phyloP scores from a whole-genome alignment of 2,113 vertebrate genomes.

The Oceanodroma tethys region DNA sequence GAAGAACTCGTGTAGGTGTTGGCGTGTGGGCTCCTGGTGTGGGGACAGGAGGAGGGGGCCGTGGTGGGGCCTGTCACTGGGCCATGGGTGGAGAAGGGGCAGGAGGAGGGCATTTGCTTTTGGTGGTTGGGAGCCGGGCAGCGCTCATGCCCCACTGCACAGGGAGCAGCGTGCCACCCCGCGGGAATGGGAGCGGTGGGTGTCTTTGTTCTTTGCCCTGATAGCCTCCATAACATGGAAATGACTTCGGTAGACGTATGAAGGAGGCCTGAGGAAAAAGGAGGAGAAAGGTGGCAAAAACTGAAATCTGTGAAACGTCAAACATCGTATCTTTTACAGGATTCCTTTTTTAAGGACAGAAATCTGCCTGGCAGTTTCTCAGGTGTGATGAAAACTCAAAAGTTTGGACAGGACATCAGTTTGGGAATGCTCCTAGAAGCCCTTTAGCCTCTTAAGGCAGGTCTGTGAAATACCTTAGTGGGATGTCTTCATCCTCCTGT shows the following conservation, averaged over 20 bases:
- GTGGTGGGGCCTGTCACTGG: neutral
- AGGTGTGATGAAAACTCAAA: neutral
- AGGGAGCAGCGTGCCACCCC: neutral
- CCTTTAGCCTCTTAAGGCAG: neutral
- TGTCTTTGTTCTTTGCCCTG: neutral
- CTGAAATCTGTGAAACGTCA: neutral
- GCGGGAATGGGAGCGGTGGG: no score
- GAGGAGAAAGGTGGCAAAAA: neutral
- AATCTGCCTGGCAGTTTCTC: neutral
- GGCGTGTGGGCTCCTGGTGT: accelerated
- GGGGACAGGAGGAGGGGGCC: neutral
- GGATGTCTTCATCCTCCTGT: neutral
- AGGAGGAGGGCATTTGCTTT: neutral
- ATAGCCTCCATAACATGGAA: neutral
- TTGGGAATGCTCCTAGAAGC: neutral
- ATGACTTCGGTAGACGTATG: neutral
- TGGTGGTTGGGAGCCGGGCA: neutral
- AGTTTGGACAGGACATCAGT: neutral
- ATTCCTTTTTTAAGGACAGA: neutral
- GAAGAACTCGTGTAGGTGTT: neutral
- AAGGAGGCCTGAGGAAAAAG: neutral
- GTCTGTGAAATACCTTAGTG: neutral
- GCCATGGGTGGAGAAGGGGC: neutral
- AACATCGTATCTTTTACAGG: neutral
- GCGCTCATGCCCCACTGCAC: neutral